Evolutionary conservation across 2,113 vertebrate species (phyloP), one percentile per base, ranked within the genome.

Genomic region (Gavia stellata): DNA sequence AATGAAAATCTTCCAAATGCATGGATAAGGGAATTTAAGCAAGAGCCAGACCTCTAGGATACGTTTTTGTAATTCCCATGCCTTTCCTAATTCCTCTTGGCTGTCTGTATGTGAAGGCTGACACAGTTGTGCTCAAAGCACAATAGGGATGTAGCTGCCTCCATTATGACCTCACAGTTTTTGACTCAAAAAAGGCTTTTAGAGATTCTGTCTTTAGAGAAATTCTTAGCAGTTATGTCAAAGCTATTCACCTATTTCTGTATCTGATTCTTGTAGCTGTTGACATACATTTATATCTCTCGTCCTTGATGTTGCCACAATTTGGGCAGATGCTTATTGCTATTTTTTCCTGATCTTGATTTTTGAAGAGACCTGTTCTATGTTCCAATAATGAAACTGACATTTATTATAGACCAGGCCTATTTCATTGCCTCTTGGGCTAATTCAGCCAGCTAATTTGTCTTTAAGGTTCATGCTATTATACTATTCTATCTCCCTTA

Each of bases 121-220:
- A 52, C 38, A 73, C 18, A 56, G 19, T 10, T 56, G 26, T 71
- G 18, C 26, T 58, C 31, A 42, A 42, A n/a, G 25, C 31, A 36
- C 17, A 50, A 17, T 33, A 56, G 18, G 15, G 14, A 56, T 72
- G 16, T 23, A 40, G 14, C 29, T 50, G 26, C 28, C 13, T 24
- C 4, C 7, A 20, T 42, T 28, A 58, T 0, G 3, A 62, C 12
- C 40, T 33, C 31, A 61, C 1, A 1, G 2, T 4, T 81, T 73
- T 72, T 55, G 3, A 61, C 21, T 84, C 31, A 42, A 31, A 71
- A 80, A 33, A 17, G 10, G 25, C 17, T 62, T 66, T 62, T 26
- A 72, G 40, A 42, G 21, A 42, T 62, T 67, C 25, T 68, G 36
- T 36, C 62, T 29, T 62, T 42, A 31, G 28, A 36, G 49, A 61